These are phyloP conservation scores for Lithodes maja DNA, from an alignment of 2,888 invertebrate genomes.

Conservation along the genomic window DNA sequence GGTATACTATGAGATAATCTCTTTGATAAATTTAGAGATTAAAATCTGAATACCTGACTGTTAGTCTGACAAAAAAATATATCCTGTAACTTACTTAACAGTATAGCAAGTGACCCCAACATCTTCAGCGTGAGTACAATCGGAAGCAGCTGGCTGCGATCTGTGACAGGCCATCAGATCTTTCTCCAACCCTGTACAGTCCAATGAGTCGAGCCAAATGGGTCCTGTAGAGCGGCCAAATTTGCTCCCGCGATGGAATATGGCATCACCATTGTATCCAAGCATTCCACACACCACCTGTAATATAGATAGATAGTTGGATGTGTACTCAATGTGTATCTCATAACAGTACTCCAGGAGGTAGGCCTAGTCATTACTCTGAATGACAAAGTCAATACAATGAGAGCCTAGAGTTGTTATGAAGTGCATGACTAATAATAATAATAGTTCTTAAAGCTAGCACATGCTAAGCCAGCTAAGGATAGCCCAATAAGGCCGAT, in stretches of 20 bases:
- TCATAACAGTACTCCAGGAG: no score
- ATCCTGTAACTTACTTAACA: neutral
- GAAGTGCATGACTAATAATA: no score
- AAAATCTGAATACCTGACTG: conserved; percentile 71
- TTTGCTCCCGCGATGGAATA: conserved; percentile 74
- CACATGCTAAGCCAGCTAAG: no score
- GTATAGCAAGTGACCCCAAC: conserved; percentile 71
- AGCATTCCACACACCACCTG: conserved; percentile 75
- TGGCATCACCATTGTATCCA: conserved; percentile 72
- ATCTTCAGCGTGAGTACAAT: conserved; percentile 67
- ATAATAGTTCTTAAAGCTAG: no score
- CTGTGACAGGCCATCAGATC: conserved; percentile 81
- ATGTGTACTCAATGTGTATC: no score
- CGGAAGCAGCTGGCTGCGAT: conserved; percentile 81
- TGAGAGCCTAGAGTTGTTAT: no score
- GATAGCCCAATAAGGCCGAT: no score
- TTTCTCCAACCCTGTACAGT: conserved; percentile 82
- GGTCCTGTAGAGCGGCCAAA: conserved; percentile 78
- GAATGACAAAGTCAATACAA: no score
- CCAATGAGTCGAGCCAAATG: conserved; percentile 83
- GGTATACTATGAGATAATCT: neutral
- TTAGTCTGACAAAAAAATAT: conserved; percentile 44
- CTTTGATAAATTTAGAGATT: neutral
- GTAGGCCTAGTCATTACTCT: no score
- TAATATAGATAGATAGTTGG: neutral